Conservation (phyloP, 2,797 vertebrate genomes). For the Lepilemur septentrionalis region DNA sequence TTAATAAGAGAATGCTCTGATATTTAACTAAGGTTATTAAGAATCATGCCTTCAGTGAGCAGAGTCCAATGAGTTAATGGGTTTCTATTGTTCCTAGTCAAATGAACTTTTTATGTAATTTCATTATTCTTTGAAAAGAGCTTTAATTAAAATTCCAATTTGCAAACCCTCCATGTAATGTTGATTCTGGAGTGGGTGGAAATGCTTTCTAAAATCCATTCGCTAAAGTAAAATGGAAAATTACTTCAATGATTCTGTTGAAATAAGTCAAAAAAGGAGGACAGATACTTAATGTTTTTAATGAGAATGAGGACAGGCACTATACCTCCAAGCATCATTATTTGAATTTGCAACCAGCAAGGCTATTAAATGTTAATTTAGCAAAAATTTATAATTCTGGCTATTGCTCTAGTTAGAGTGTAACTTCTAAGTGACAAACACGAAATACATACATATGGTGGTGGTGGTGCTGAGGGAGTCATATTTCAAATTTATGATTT, state of each 20-base stretch:
- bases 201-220: slow-evolving; percentile 55
- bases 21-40: slow-evolving; percentile 59
- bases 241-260: slow-evolving; percentile 33
- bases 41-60: slow-evolving; percentile 22
- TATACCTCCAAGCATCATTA: neutral
- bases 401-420: neutral
- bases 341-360: slow-evolving; percentile 20
- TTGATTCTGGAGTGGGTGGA: slow-evolving; percentile 43
- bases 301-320: neutral
- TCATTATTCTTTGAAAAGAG: slow-evolving; percentile 52
- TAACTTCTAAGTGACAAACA: neutral
- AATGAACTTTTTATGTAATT: slow-evolving; percentile 51
- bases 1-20: slow-evolving; percentile 11
- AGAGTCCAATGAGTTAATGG: slow-evolving; percentile 50
- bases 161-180: slow-evolving; percentile 32
- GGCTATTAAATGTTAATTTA: neutral
- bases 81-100: slow-evolving; percentile 54
- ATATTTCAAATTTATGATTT: neutral
- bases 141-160: slow-evolving; percentile 58
- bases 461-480: neutral
- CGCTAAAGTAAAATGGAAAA: slow-evolving; percentile 29
- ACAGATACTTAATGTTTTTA: slow-evolving; percentile 41
- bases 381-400: neutral
- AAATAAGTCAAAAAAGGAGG: slow-evolving; percentile 23
- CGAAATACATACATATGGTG: neutral